Conservation (phyloP, 1,140 invertebrate species). For the Coboldia fuscipes region DNA sequence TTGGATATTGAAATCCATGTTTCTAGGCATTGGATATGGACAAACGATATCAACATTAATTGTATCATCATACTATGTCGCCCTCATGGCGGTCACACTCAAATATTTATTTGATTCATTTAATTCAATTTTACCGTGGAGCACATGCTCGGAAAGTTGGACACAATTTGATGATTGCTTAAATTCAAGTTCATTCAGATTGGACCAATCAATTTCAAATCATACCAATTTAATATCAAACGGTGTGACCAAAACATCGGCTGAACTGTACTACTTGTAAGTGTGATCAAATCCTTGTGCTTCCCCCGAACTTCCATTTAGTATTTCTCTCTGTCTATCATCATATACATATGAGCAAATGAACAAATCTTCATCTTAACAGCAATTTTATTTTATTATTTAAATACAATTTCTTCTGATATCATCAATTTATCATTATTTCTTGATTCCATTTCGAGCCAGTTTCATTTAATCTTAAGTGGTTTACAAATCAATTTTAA, state of each 20-base stretch:
- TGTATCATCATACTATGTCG: constrained; percentile 49
- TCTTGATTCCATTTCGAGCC: no score
- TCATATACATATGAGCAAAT: no score
- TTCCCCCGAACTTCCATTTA: no score
- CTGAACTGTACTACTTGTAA: constrained; percentile 21
- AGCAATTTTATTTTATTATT: no score
- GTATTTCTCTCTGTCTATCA: no score
- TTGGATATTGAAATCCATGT: neutral
- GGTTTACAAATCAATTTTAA: no score
- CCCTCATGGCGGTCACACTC: constrained; percentile 45
- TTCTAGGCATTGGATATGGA: constrained; percentile 47
- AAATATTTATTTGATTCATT: constrained; percentile 45
- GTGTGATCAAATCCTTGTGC: constrained; percentile 5
- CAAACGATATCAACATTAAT: constrained; percentile 46
- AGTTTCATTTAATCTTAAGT: no score
- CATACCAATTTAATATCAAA: constrained; percentile 3
- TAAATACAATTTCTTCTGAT: neutral
- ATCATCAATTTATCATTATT: neutral
- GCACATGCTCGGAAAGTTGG: constrained; percentile 39
- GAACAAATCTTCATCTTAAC: no score
- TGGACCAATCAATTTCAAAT: neutral
- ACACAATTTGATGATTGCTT: constrained; percentile 8
- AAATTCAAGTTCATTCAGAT: neutral
- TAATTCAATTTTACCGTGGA: constrained; percentile 36
- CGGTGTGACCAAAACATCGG: constrained; percentile 15